These are phyloP conservation scores for Pipra filicauda DNA, from an alignment of 2,113 vertebrate species.

Conservation along the genomic window DNA sequence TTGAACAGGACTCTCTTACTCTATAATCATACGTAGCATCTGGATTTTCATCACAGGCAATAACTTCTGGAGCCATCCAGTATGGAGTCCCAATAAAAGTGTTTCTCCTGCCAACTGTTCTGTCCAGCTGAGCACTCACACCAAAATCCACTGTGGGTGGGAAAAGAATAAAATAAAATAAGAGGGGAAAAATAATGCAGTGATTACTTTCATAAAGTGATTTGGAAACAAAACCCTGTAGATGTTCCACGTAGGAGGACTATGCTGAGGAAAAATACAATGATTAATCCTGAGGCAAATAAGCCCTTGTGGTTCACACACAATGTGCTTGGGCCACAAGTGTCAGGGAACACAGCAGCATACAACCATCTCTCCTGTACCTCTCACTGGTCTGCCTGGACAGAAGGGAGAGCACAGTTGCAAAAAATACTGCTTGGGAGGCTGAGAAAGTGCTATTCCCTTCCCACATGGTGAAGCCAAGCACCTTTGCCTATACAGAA, in stretches of 20 bases:
- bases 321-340: neutral
- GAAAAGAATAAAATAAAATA: constrained; percentile 19
- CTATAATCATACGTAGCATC: constrained; percentile 98
- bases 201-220: neutral
- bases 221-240: neutral
- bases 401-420: neutral
- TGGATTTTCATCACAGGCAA: constrained; percentile 98
- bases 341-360: neutral
- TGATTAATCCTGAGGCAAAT: neutral
- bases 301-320: neutral
- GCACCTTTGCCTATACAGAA: neutral
- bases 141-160: constrained; percentile 90
- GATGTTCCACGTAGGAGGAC: neutral
- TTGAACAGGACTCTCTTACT: constrained; percentile 72
- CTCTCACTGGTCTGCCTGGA: neutral
- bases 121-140: constrained; percentile 95
- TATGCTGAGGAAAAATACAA: neutral
- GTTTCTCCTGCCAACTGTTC: constrained; percentile 94
- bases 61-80: constrained; percentile 99
- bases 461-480: neutral
- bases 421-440: neutral
- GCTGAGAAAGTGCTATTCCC: neutral
- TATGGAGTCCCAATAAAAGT: constrained; percentile 98
- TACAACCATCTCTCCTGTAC: neutral
- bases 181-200: neutral